A percentile compares a stretch with the other conserved stretches of the same genome.
These are phyloP conservation scores for Rhabditoides inermis DNA, from an alignment of 2,888 invertebrate genomes.

Conservation along the genomic window DNA sequence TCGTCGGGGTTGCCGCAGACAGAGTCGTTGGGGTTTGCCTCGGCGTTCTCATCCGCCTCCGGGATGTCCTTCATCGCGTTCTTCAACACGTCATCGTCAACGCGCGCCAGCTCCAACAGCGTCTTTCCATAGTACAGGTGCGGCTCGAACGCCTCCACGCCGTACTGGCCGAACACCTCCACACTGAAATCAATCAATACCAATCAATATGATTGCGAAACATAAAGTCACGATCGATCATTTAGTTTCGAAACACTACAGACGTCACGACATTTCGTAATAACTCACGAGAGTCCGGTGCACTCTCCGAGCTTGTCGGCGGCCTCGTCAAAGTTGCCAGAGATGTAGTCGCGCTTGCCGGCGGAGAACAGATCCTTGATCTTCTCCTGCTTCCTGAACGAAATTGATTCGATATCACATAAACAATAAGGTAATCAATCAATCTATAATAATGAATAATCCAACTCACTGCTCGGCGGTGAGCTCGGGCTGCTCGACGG, in stretches of 20 bases:
- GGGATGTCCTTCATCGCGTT: constrained; percentile 55
- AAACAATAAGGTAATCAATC: too few relatives aligned
- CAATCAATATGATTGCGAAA: too few relatives aligned
- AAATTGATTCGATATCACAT: too few relatives aligned
- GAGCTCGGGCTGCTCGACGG: not conserved
- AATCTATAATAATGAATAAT: too few relatives aligned
- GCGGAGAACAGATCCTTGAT: constrained; percentile 4
- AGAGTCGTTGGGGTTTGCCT: constrained; percentile 6
- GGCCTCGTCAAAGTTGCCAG: constrained; percentile 5
- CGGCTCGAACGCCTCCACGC: constrained; percentile 78
- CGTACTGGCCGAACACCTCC: constrained; percentile 68
- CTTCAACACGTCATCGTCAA: constrained; percentile 77
- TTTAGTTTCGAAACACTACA: too few relatives aligned
- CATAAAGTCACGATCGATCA: too few relatives aligned
- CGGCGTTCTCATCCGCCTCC: constrained; percentile 1
- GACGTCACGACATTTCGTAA: too few relatives aligned
- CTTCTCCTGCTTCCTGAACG: constrained; percentile 6
- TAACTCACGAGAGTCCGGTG: too few relatives aligned
- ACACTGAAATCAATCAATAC: too few relatives aligned
- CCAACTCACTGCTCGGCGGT: not conserved
- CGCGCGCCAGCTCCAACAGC: constrained; percentile 71
- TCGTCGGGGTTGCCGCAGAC: constrained; percentile 8
- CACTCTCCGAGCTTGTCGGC: constrained; percentile 7
- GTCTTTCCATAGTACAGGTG: constrained; percentile 75
- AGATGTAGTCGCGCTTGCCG: constrained; percentile 11